Base-by-base conservation (phyloP, 2,113 vertebrate genomes). In the Centropus unirufus region DNA sequence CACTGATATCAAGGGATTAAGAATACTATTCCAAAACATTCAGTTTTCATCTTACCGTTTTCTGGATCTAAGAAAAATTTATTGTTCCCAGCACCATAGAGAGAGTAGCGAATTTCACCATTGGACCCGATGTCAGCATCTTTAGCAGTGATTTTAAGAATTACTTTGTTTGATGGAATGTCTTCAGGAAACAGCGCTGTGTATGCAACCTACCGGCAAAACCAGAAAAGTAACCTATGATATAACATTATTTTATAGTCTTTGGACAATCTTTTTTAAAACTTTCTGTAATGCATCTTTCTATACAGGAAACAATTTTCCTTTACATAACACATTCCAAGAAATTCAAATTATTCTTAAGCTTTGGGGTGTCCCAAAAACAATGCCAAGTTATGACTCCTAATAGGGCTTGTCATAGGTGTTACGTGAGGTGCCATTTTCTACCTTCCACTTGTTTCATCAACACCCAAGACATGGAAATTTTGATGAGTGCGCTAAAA, bases 1-100 rank as follows among this genome's bases (percentile, higher is more conserved):
- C 40, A 59, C 18, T 42, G 44, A 32, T 39, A 61, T 24, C 24
- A 5, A 86, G 34, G 27, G 36, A 44, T 58, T 74, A 90, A 87
- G 14, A 81, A 64, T 40, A 21, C 18, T 74, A 86, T 67, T 77
- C 40, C 36, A 66, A 84, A 91, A 92, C 8, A 92, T 46, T 78
- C n/a, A 84, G 17, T 90, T 85, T 61, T 55, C 49, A 52, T 57
- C 98, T 98, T 98, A 99, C 99, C 99, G 12, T 97, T 99, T 96
- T 99, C 98, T 52, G 98, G 96, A 95, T 99, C 98, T 82, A 99
- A 98, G 89, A 97, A 98, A 96, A 99, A 99, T 94, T 99, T 98
- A 82, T 97, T 98, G 58, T 98, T 98, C 57, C 99, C 98, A 36
- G 97, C 79, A 72, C 99, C 99, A 40, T 98, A 98, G 42, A 99